Conservation (phyloP, 2,113 vertebrate genomes). For the Murina feae region DNA sequence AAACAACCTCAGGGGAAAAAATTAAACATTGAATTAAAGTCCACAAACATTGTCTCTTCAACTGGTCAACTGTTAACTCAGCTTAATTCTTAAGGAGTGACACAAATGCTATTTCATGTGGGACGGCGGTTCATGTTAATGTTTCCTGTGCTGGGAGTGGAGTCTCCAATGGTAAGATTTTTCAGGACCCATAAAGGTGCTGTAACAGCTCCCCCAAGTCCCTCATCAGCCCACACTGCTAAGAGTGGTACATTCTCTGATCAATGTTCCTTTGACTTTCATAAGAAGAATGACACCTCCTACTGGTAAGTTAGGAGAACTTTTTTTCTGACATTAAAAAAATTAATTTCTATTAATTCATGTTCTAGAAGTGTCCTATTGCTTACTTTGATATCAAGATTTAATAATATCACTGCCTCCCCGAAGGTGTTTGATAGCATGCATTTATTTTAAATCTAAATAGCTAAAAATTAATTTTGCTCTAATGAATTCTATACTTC, state of each 20-base stretch:
- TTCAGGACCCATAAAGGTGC: background rate
- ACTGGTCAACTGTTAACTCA: background rate
- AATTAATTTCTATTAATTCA: background rate
- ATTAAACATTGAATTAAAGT: background rate
- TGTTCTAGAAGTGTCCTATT: background rate
- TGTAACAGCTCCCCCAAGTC: background rate
- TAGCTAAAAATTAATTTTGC: background rate
- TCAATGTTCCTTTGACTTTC: background rate
- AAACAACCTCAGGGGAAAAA: background rate
- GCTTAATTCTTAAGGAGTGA: background rate
- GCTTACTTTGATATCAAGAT: background rate
- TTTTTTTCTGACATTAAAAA: background rate
- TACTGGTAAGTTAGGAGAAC: background rate
- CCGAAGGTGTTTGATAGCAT: background rate
- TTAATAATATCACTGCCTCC: background rate
- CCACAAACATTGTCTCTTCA: background rate
- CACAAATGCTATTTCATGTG: background rate
- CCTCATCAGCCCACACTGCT: background rate
- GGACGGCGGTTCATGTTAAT: background rate
- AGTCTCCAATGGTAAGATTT: background rate
- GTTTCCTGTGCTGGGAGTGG: background rate
- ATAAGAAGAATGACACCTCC: background rate
- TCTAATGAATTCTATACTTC: background rate
- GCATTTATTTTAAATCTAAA: background rate
- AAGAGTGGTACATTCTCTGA: background rate